Base-by-base conservation (phyloP, 2,797 vertebrate genomes). In the Linurgus olivaceus region DNA sequence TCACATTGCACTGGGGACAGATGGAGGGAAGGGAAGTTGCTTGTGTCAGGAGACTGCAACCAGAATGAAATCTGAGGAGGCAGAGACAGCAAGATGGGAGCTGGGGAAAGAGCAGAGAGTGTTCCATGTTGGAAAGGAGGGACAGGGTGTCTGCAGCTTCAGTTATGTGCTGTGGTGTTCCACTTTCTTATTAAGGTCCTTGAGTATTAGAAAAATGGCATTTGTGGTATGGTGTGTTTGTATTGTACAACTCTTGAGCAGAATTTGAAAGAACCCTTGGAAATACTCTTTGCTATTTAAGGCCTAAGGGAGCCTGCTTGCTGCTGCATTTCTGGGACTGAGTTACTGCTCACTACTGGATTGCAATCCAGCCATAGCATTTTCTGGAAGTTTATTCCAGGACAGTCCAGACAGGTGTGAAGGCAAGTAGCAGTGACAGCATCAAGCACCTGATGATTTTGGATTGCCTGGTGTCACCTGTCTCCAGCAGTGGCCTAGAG, bases 11-110 rank as follows among this genome's bases (percentile, higher is more conserved):
- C 37, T 82, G 68, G 80, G 94, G 96, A 91, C 96, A 96, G 96
- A 95, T 94, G 96, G 94, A 96, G 88, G 81, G 79, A 95, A 68
- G 73, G 73, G 90, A 90, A 87, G 75, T 28, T 37, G 91, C 25
- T 62, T 28, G 88, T 96, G 93, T 93, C 91, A 90, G 95, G 92
- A 97, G 83, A 65, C 91, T 93, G 58, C 90, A 94, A 96, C 88
- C 86, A 50, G 88, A 55, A 65, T 8, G 52, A 75, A 61, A 80
- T 68, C 74, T 81, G 93, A 90, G 61, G 50, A 94, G 67, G 40
- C 26, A 54, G 38, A 68, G 20, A 6, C 45, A 78, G 65, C 52
- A 66, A 63, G 44, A 21, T 0, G 9, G 63, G 54, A 77, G 52
- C 63, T 75, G 57, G 29, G 52, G 47, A 81, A 72, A 24, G 73